These are phyloP conservation scores for Tympanoctomys barrerae DNA, from an alignment of 2,797 vertebrate species.

Conservation along the genomic window DNA sequence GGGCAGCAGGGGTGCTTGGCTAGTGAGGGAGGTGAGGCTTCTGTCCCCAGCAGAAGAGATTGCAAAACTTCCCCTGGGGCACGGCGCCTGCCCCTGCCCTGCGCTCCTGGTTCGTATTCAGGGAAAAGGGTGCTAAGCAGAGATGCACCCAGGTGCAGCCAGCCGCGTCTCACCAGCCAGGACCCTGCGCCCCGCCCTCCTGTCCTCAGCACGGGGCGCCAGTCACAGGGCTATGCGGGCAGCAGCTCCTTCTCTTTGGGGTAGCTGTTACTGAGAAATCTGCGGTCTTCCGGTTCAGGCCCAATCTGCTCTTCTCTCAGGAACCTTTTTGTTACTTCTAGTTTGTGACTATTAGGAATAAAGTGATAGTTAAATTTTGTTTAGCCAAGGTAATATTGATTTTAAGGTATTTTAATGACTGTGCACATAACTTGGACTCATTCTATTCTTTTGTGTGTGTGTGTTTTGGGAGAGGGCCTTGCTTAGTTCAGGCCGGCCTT, in stretches of 20 bases:
- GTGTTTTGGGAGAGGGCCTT: not conserved
- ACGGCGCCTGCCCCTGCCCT: not conserved
- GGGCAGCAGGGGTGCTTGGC: not conserved
- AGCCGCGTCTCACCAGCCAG: not conserved
- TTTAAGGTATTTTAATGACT: not conserved
- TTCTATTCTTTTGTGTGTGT: not conserved
- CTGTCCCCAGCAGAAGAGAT: too few relatives aligned
- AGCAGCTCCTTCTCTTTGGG: not conserved
- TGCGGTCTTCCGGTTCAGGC: not conserved
- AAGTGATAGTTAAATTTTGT: not conserved
- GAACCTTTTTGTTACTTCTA: not conserved
- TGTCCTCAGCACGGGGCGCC: not conserved
- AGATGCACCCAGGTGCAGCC: accelerated
- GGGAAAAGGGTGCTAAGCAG: not conserved
- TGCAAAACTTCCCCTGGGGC: not conserved
- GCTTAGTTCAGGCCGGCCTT: not conserved
- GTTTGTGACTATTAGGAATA: not conserved
- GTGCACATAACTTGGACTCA: not conserved
- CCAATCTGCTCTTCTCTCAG: not conserved
- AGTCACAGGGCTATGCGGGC: not conserved
- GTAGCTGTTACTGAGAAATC: not conserved
- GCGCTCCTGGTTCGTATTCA: not conserved
- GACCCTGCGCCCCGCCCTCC: not conserved
- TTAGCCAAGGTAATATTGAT: not conserved
- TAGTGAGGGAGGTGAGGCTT: not conserved